Evolutionary conservation across 2,113 vertebrate genomes (phyloP), one percentile per base, ranked within the genome.

Genomic region (Oceanites oceanicus): DNA sequence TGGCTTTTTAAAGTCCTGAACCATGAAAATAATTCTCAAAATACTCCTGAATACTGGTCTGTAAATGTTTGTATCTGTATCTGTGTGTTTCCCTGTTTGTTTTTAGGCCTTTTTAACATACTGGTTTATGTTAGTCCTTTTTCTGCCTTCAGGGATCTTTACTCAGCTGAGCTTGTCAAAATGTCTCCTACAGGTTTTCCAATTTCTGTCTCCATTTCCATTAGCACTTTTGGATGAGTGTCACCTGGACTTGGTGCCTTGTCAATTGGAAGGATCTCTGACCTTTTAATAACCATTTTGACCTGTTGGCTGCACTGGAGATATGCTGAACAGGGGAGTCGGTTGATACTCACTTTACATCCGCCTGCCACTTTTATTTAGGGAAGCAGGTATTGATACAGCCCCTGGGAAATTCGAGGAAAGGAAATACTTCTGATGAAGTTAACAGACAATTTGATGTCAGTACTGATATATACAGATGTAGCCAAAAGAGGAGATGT

Each of bases 391-490:
- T 34, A 83, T 86, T 92, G 95, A 91, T 94, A 72, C n/a, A 84
- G 88, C 95, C 73, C 88, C 67, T 75, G 95, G 94, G 94, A 97
- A 95, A 97, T 80, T 38, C 11, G 5, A 52, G 88, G 91, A 45
- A 83, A 96, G 83, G 96, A 97, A 97, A 95, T 91, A 75, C 87
- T 95, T 92, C 85, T 95, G 94, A 97, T 95, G 95, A 96, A 98
- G 95, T 95, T 81, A 95, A 81, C 77, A 97, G 91, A 95, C 83
- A 96, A 88, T 86, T 88, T 97, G 87, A 36, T 97, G 92, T 92
- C 95, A 78, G 75, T 40, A 59, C 61, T 91, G 94, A 94, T 97
- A 77, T 96, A 84, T 59, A 93, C 82, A 96, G 93, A 94, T 95
- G 80, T 88, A 93, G 67, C 34, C 0, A 7, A 94, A 91, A 63